These are phyloP conservation scores for Toxotes chatareus DNA, from an alignment of 2,113 vertebrate species.

Conservation along the genomic window DNA sequence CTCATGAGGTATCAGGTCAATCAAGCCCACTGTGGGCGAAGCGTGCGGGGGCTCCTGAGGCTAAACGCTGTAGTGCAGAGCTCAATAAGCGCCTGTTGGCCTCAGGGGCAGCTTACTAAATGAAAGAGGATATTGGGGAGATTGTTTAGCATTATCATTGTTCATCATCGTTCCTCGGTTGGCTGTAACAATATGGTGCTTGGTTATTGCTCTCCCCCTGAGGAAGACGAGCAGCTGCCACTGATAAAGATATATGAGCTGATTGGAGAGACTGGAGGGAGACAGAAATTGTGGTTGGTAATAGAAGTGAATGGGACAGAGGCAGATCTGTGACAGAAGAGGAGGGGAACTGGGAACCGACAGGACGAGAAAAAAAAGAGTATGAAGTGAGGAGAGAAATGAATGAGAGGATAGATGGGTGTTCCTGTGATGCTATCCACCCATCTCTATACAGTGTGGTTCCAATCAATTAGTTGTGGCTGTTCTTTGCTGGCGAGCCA, in stretches of 20 bases:
- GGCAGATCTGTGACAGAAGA: slow-evolving; percentile 22
- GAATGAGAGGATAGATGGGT: slow-evolving; percentile 15
- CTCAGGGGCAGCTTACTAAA: slow-evolving; percentile 62
- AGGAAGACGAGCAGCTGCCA: slow-evolving; percentile 67
- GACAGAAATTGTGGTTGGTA: background rate
- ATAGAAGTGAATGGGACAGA: slow-evolving; percentile 16
- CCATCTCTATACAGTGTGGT: background rate
- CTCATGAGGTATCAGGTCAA: slow-evolving; percentile 45
- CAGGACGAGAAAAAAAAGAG: background rate
- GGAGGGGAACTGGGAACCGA: background rate
- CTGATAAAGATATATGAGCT: slow-evolving; percentile 51
- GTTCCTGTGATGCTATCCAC: background rate
- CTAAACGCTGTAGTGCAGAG: slow-evolving; percentile 33
- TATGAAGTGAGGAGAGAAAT: background rate
- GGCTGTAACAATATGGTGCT: slow-evolving; percentile 38
- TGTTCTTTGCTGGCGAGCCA: slow-evolving; percentile 7
- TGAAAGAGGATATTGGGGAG: slow-evolving; percentile 69
- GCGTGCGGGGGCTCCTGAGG: slow-evolving; percentile 18
- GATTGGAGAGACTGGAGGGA: slow-evolving; percentile 32
- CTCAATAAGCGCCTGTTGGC: slow-evolving; percentile 49
- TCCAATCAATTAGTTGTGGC: slow-evolving; percentile 46
- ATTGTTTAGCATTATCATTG: slow-evolving; percentile 58
- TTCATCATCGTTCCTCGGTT: slow-evolving; percentile 52
- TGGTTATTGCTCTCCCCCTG: slow-evolving; percentile 37
- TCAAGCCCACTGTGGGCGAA: slow-evolving; percentile 40